A percentile compares a stretch with the other conserved stretches of the same genome.
phyloP scores from a whole-genome alignment of 2,113 vertebrate genomes.

The Vulpes ferrilata region DNA sequence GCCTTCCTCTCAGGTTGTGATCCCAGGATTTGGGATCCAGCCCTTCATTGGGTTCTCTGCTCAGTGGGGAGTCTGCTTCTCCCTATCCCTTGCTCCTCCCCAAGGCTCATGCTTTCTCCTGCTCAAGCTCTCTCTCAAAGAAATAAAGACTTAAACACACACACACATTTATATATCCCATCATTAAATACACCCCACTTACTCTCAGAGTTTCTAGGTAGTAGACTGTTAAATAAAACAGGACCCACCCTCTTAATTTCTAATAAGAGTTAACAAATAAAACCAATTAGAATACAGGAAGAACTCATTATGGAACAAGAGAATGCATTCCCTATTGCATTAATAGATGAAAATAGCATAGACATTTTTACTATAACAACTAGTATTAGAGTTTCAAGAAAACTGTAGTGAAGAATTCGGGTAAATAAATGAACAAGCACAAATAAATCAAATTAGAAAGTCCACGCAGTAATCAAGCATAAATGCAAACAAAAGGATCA shows the following conservation, averaged over 20 bases:
- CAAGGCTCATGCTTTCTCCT: too few species aligned
- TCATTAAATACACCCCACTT: not conserved
- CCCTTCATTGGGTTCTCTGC: too few species aligned
- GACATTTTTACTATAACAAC: not conserved
- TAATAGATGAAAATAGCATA: constrained; percentile 18
- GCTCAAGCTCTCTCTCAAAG: too few species aligned
- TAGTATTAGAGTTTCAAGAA: not conserved
- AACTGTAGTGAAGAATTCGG: constrained; percentile 1
- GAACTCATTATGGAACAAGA: not conserved
- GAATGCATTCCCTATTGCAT: not conserved
- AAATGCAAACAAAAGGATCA: not conserved
- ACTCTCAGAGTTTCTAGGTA: not conserved
- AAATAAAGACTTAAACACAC: too few species aligned
- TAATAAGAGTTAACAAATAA: constrained; percentile 54
- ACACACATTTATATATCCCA: not conserved
- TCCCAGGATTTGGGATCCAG: too few species aligned
- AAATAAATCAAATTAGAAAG: not conserved
- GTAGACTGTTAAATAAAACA: not conserved
- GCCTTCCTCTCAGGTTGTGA: too few species aligned
- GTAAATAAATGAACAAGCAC: not conserved
- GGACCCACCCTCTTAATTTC: not conserved
- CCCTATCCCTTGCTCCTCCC: too few species aligned
- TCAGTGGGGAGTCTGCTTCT: too few species aligned
- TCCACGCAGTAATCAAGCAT: not conserved
- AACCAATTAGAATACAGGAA: not conserved